Percentiles rank a stretch among this genome's conserved stretches.
phyloP scores from a whole-genome alignment of 2,888 invertebrate species.

The Candidula unifasciata region DNA sequence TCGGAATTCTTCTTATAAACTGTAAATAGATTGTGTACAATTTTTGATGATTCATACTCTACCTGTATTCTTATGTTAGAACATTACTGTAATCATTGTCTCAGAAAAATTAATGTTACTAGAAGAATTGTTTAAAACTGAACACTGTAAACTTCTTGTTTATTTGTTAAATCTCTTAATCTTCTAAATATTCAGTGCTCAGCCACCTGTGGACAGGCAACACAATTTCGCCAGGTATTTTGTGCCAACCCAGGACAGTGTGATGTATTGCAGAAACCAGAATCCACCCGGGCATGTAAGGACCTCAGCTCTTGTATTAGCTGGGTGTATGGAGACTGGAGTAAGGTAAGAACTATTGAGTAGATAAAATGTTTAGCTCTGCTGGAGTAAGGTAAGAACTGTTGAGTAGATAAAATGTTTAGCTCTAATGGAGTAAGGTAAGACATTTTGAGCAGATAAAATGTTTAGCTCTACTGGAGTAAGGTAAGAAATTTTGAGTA shows the following conservation, averaged over 20 bases:
- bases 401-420: neutral
- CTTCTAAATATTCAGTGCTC: constrained; percentile 73
- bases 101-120: too few species aligned
- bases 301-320: constrained; percentile 71
- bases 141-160: neutral
- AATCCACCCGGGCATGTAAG: constrained; percentile 64
- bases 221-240: constrained; percentile 70
- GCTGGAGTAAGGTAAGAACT: constrained; percentile 77
- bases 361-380: too few species aligned
- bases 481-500: constrained; percentile 62
- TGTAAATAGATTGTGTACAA: too few species aligned
- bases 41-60: too few species aligned
- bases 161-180: neutral
- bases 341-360: constrained; percentile 67
- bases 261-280: constrained; percentile 72
- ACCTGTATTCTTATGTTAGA: too few species aligned
- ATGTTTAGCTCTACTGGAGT: too few species aligned
- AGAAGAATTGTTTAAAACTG: neutral
- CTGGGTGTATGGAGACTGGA: constrained; percentile 79
- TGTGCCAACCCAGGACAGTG: constrained; percentile 74
- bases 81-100: too few species aligned
- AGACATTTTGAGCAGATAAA: neutral
- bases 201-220: constrained; percentile 74
- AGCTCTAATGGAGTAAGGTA: constrained; percentile 79
- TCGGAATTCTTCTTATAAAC: too few species aligned